phyloP scores from a whole-genome alignment of 2,113 vertebrate genomes.

The Talpa occidentalis region DNA sequence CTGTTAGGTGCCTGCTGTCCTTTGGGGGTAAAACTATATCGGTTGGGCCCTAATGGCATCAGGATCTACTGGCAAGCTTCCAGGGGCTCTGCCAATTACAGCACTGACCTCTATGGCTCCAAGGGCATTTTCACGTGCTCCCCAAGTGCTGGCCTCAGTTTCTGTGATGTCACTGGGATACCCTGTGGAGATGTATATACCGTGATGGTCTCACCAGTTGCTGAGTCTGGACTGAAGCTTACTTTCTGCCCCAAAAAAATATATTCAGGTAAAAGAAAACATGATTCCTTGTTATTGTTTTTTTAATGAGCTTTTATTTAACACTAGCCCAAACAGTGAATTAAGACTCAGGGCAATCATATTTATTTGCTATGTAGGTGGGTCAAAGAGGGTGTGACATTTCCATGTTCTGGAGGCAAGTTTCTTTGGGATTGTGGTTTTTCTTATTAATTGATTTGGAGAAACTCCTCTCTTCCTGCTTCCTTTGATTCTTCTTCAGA shows the following conservation, averaged over 20 bases:
- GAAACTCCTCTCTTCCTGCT: background rate
- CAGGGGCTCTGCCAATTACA: constrained; percentile 85
- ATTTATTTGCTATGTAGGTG: background rate
- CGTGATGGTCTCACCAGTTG: constrained; percentile 89
- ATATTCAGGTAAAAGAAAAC: constrained; percentile 90
- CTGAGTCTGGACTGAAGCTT: constrained; percentile 84
- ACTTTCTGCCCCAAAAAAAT: constrained; percentile 92
- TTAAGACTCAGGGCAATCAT: background rate
- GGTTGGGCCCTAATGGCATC: constrained; percentile 87
- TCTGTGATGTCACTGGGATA: constrained; percentile 90
- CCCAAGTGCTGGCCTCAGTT: constrained; percentile 82
- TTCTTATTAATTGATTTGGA: background rate
- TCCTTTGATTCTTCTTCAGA: background rate
- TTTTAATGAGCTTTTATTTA: background rate
- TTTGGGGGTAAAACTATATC: constrained; percentile 91
- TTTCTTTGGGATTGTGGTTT: background rate
- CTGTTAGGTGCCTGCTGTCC: constrained; percentile 93
- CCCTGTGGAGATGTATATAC: constrained; percentile 93
- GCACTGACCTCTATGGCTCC: constrained; percentile 88
- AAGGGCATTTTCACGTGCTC: constrained; percentile 92
- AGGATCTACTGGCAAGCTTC: constrained; percentile 90
- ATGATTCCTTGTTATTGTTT: no score
- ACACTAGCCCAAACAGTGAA: background rate
- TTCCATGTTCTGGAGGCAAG: background rate
- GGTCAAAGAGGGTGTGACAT: background rate